phyloP scores from a whole-genome alignment of 2,113 vertebrate genomes.

The Microtus oregoni region DNA sequence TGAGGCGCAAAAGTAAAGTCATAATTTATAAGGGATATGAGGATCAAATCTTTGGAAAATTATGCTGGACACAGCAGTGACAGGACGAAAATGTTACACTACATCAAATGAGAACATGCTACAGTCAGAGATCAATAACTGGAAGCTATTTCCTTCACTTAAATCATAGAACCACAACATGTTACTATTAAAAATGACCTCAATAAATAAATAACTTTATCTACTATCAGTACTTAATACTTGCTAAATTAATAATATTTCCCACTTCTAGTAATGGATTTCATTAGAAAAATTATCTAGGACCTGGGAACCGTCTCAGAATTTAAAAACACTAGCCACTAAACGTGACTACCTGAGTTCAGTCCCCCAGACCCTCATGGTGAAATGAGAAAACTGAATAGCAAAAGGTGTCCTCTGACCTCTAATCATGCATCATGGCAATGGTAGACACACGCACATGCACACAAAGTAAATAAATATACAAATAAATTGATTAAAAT shows the following conservation, averaged over 20 bases:
- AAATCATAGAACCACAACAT: conserved; percentile 42
- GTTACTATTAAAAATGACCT: not conserved
- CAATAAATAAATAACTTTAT: not conserved
- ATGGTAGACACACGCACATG: not conserved
- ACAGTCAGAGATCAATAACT: not conserved
- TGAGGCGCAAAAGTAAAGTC: not conserved
- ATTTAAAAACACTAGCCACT: not conserved
- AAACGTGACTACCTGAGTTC: not conserved
- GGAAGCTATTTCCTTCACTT: conserved; percentile 18
- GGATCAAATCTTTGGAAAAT: not conserved
- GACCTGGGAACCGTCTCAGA: too few relatives aligned
- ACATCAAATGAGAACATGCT: not conserved
- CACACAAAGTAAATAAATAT: not conserved
- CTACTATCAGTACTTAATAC: not conserved
- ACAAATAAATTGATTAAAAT: too few relatives aligned
- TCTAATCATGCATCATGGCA: not conserved
- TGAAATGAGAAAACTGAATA: not conserved
- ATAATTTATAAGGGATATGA: not conserved
- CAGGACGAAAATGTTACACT: not conserved
- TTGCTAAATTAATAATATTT: not conserved
- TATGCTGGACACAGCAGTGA: not conserved
- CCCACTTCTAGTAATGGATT: not conserved
- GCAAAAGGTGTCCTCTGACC: not conserved
- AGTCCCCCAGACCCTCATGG: too few relatives aligned
- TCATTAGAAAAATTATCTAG: not conserved